Evolutionary conservation across 2,113 vertebrate species (phyloP).

Genomic region (Rousettus leschenaultii): DNA sequence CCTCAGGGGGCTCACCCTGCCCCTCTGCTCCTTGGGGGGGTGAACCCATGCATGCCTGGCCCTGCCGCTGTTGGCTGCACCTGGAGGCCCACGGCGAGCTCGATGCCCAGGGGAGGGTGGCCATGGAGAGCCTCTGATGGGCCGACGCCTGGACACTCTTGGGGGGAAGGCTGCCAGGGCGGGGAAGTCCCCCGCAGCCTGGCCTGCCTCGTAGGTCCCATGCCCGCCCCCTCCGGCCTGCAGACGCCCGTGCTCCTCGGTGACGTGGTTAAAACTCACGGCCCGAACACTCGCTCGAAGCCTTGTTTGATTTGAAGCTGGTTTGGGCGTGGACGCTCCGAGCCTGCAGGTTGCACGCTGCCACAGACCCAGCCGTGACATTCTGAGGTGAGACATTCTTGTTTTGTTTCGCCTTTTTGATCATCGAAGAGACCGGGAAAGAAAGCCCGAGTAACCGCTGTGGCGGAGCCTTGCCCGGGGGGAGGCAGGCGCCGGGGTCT

Average conservation of each 20-base stretch:
- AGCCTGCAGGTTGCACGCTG: accelerated
- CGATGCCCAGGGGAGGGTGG: not conserved
- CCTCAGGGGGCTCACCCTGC: too few relatives aligned
- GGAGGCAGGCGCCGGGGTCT: not conserved
- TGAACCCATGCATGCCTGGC: accelerated
- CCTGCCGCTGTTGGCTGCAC: not conserved
- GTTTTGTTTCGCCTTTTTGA: not conserved
- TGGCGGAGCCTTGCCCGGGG: not conserved
- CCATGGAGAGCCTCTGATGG: accelerated
- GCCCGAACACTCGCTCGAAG: not conserved
- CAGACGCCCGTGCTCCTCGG: not conserved
- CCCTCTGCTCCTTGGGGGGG: accelerated
- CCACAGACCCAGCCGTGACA: not conserved
- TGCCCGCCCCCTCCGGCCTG: not conserved
- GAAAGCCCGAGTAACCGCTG: not conserved
- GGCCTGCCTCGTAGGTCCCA: not conserved
- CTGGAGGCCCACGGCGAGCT: not conserved
- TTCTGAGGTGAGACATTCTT: slow-evolving; percentile 35
- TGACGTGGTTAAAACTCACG: not conserved
- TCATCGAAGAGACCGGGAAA: not conserved
- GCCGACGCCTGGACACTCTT: not conserved
- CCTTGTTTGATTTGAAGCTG: not conserved
- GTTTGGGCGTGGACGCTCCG: not conserved
- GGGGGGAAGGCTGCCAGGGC: not conserved
- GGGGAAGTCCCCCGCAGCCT: not conserved